A percentile compares a stretch with the other conserved stretches of the same genome.
Conservation (phyloP, 2,797 vertebrate species). For the Cynopterus sphinx region DNA sequence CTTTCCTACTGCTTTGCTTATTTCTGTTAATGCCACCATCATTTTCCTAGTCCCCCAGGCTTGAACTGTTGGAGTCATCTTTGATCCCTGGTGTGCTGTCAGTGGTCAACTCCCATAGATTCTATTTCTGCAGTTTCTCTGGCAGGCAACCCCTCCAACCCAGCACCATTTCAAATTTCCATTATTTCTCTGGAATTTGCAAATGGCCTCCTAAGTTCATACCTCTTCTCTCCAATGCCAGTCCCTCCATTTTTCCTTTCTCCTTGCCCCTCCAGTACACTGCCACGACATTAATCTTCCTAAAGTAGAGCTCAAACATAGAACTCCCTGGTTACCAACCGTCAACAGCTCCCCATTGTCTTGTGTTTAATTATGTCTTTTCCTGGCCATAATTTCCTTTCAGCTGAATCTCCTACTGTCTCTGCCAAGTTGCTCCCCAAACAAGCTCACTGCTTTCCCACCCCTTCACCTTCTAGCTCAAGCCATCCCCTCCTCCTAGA, state of each 20-base stretch:
- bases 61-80: constrained; percentile 47
- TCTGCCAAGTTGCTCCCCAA: not conserved
- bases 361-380: not conserved
- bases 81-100: not conserved
- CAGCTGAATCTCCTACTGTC: not conserved
- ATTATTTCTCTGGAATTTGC: constrained; percentile 41
- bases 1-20: constrained; percentile 46
- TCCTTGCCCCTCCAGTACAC: not conserved
- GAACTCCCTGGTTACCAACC: not conserved
- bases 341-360: not conserved
- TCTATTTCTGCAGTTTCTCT: not conserved
- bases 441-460: not conserved
- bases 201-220: not conserved
- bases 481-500: not conserved
- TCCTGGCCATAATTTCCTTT: not conserved
- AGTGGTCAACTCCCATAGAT: not conserved
- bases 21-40: constrained; percentile 50
- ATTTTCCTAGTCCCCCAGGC: constrained; percentile 34
- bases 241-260: fast-evolving
- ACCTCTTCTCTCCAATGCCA: not conserved
- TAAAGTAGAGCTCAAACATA: not conserved
- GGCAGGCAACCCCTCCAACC: not conserved
- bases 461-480: not conserved
- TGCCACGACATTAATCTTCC: not conserved
- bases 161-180: not conserved